phyloP scores from a whole-genome alignment of 1,140 invertebrate genomes.

The Trachelipus rathkii region DNA sequence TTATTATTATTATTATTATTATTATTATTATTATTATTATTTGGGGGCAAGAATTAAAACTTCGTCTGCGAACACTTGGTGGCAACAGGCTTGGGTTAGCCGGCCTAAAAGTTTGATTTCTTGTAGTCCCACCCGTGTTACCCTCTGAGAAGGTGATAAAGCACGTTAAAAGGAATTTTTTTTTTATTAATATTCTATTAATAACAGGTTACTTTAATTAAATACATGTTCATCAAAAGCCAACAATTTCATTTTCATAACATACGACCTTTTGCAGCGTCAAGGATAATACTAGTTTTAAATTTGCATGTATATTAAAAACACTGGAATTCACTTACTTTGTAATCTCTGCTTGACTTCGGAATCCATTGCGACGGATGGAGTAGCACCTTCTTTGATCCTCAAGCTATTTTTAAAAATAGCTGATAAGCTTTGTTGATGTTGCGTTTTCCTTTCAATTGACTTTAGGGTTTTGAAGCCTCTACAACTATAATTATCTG shows the following conservation, averaged over 20 bases:
- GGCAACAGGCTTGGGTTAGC: too few species aligned
- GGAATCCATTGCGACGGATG: not conserved
- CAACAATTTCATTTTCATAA: not conserved
- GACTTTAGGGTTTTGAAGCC: not conserved
- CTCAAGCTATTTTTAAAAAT: not conserved
- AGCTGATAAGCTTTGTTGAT: not conserved
- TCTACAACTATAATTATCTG: not conserved
- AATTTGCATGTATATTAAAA: too few species aligned
- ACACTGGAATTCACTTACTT: not conserved
- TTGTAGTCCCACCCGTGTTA: too few species aligned
- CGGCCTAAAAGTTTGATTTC: too few species aligned
- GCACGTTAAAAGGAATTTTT: too few species aligned
- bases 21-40: too few species aligned
- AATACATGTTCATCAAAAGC: not conserved
- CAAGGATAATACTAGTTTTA: not conserved
- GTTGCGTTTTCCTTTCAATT: not conserved
- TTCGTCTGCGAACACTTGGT: too few species aligned
- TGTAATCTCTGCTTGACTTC: not conserved
- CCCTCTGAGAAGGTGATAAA: too few species aligned
- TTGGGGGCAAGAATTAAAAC: too few species aligned
- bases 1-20: too few species aligned
- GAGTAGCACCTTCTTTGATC: not conserved
- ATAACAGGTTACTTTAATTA: not conserved
- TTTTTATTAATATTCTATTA: too few species aligned
- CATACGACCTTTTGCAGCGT: not conserved